Evolutionary conservation across 1,140 invertebrate species (phyloP).

Genomic region (Tenebrio molitor): DNA sequence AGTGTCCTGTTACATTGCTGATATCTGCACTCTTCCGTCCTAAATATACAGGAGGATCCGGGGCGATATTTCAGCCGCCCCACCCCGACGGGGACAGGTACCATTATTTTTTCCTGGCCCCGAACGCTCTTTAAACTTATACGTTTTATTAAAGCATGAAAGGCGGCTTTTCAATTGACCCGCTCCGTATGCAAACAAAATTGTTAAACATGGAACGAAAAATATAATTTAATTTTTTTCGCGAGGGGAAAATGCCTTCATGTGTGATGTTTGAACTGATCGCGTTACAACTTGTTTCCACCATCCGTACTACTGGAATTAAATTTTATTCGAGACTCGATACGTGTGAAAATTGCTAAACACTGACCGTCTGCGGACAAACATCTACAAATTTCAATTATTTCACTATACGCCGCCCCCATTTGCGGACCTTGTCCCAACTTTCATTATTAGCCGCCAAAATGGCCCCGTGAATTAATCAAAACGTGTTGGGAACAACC

Average conservation of each 20-base stretch:
- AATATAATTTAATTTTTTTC: background rate
- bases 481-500: background rate
- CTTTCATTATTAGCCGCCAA: background rate
- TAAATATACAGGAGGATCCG: slow-evolving; percentile 29
- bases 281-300: background rate
- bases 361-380: too few relatives aligned
- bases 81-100: background rate
- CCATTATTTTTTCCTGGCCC: too few relatives aligned
- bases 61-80: background rate
- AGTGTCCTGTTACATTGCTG: slow-evolving; percentile 41
- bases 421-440: too few relatives aligned
- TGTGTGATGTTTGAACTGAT: background rate
- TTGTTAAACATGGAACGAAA: background rate
- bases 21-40: slow-evolving; percentile 40
- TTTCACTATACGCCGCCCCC: too few relatives aligned
- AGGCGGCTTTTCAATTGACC: background rate
- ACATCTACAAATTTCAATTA: too few relatives aligned
- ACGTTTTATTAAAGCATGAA: background rate
- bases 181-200: background rate
- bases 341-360: too few relatives aligned
- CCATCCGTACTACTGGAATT: too few relatives aligned
- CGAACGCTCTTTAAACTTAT: background rate
- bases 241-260: background rate
- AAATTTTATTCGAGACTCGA: too few relatives aligned
- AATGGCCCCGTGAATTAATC: background rate